Conservation (phyloP, 2,888 invertebrate species). For the Congeria kusceri region DNA sequence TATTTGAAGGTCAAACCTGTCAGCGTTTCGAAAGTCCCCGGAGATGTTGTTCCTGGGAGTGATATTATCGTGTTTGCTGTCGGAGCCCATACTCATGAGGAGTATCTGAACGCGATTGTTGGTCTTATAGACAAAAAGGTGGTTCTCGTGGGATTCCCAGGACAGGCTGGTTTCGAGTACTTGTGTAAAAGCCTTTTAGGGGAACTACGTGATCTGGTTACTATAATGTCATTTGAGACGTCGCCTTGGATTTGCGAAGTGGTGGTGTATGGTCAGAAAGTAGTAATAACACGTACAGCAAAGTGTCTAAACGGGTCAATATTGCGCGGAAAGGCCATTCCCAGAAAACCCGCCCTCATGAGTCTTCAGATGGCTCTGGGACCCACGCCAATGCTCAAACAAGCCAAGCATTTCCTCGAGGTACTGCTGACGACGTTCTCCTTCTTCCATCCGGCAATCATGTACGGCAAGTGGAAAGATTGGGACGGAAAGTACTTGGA, state of each 20-base stretch:
- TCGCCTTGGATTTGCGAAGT: slow-evolving; percentile 77
- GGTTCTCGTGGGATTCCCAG: slow-evolving; percentile 77
- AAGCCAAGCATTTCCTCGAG: slow-evolving; percentile 69
- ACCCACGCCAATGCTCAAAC: slow-evolving; percentile 63
- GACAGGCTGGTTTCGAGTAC: slow-evolving; percentile 79
- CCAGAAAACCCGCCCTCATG: slow-evolving; percentile 67
- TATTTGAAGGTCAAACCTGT: slow-evolving; percentile 66
- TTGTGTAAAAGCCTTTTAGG: slow-evolving; percentile 71
- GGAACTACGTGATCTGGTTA: slow-evolving; percentile 53
- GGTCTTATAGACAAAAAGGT: slow-evolving; percentile 71
- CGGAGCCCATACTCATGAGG: slow-evolving; percentile 76
- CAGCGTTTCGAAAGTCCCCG: slow-evolving; percentile 69
- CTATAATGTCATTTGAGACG: slow-evolving; percentile 76
- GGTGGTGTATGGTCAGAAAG: slow-evolving; percentile 71
- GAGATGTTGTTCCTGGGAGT: slow-evolving; percentile 68
- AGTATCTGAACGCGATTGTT: slow-evolving; percentile 74
- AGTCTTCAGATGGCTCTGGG: slow-evolving; percentile 70
- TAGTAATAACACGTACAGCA: slow-evolving; percentile 65
- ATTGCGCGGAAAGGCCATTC: slow-evolving; percentile 65
- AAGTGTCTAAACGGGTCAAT: slow-evolving; percentile 67
- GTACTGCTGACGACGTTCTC: slow-evolving; percentile 69
- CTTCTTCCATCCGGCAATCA: slow-evolving; percentile 71
- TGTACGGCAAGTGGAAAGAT: slow-evolving; percentile 74
- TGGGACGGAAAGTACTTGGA: slow-evolving; percentile 72
- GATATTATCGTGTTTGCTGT: slow-evolving; percentile 75